A percentile compares a stretch with the other conserved stretches of the same genome.
Evolutionary conservation across 2,797 vertebrate species (phyloP).

Genomic region (Ciconia nigra): DNA sequence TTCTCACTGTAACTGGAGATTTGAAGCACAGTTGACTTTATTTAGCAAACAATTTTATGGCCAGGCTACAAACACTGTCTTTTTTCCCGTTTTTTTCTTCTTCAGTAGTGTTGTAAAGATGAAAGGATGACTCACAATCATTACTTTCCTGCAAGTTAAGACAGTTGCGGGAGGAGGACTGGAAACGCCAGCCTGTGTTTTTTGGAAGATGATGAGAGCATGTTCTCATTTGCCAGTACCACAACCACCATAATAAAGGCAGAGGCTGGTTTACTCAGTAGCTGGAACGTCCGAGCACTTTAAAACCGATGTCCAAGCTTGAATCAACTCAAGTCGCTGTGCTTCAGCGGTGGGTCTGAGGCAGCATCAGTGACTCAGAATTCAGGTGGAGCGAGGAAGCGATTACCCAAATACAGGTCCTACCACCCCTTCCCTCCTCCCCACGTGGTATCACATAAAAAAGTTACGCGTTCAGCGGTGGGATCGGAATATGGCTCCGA

Average conservation of each 20-base stretch:
- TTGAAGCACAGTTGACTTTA: neutral
- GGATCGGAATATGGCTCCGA: neutral
- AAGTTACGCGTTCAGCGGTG: fast-evolving
- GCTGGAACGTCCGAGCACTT: neutral
- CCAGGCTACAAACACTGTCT: neutral
- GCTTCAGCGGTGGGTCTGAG: neutral
- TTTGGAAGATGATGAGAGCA: neutral
- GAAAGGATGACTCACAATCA: neutral
- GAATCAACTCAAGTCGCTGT: neutral
- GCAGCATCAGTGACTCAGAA: neutral
- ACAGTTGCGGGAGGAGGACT: neutral
- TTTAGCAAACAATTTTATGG: neutral
- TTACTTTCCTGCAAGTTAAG: neutral
- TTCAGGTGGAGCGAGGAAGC: neutral
- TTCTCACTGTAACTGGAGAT: neutral
- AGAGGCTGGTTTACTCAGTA: neutral
- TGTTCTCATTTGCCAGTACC: neutral
- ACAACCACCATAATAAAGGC: neutral
- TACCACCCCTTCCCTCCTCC: neutral
- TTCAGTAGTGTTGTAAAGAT: neutral
- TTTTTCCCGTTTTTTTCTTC: neutral
- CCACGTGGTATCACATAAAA: neutral
- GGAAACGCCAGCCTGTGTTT: neutral
- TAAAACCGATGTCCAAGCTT: neutral
- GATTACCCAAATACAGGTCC: neutral